Evolutionary conservation across 2,797 vertebrate species (phyloP).

Genomic region (Myotis myotis): DNA sequence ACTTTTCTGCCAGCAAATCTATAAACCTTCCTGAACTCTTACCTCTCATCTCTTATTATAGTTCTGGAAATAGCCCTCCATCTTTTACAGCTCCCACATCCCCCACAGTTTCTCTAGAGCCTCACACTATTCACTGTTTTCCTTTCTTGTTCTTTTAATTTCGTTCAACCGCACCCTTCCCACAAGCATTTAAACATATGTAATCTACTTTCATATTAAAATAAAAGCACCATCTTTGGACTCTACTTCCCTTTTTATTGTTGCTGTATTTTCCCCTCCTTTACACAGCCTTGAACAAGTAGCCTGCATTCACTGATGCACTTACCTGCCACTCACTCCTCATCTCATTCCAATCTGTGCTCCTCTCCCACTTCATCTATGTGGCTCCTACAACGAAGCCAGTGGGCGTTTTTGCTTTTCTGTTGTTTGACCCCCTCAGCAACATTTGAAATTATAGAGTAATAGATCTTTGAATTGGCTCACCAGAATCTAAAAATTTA

Average conservation of each 20-base stretch:
- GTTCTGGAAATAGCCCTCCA: background rate
- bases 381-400: accelerated
- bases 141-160: background rate
- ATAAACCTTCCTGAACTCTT: background rate
- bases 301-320: background rate
- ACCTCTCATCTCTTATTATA: background rate
- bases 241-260: background rate
- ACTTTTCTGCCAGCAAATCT: background rate
- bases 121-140: background rate
- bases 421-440: background rate
- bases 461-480: background rate
- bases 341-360: too few relatives aligned
- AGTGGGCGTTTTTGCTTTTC: background rate
- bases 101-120: background rate
- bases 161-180: background rate
- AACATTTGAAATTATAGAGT: background rate
- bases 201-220: background rate
- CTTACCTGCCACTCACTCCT: background rate
- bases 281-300: background rate
- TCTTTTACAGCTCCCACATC: background rate
- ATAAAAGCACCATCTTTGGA: background rate
- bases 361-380: background rate
- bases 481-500: background rate
- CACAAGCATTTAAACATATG: background rate
- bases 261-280: background rate